A percentile compares a stretch with the other conserved stretches of the same genome.
Conservation (phyloP, 2,113 vertebrate genomes). For the Acrocephalus arundinaceus region DNA sequence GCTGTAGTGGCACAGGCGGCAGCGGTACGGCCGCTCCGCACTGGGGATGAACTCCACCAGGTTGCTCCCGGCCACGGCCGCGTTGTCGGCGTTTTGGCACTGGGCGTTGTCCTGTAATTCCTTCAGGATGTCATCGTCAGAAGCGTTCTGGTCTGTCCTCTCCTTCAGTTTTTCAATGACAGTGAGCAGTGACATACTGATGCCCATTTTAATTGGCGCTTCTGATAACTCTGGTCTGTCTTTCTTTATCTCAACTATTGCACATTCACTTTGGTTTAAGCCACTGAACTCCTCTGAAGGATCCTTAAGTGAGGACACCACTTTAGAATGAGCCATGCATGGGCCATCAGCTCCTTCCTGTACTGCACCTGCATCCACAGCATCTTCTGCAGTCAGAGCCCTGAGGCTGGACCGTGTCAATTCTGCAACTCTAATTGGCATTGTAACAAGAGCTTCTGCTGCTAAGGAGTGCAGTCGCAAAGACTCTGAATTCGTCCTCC, state of each 20-base stretch:
- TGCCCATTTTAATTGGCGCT: constrained; percentile 88
- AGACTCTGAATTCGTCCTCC: constrained; percentile 94
- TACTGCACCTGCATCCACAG: constrained; percentile 65
- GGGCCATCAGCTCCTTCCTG: constrained; percentile 71
- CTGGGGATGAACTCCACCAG: constrained; percentile 88
- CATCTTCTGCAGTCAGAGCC: constrained; percentile 52
- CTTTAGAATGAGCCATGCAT: constrained; percentile 44
- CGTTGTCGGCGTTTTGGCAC: constrained; percentile 70
- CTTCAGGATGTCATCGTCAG: constrained; percentile 94
- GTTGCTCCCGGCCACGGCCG: constrained; percentile 46
- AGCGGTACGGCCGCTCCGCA: constrained; percentile 87
- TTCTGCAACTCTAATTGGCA: constrained; percentile 91
- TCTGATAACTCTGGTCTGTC: constrained; percentile 77
- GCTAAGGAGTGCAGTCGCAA: constrained; percentile 92
- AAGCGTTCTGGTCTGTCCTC: constrained; percentile 93
- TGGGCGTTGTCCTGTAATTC: constrained; percentile 94
- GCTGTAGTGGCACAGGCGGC: constrained; percentile 91
- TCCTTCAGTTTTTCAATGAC: constrained; percentile 94
- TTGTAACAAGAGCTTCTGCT: constrained; percentile 92
- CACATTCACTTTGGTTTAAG: constrained; percentile 71
- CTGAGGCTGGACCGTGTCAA: constrained; percentile 74
- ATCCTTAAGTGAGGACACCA: constrained; percentile 63
- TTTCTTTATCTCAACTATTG: constrained; percentile 77
- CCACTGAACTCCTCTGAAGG: constrained; percentile 49
- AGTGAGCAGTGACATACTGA: constrained; percentile 92